A percentile compares a stretch with the other conserved stretches of the same genome.
phyloP scores from a whole-genome alignment of 2,888 invertebrate species.

The Sepioteuthis lessoniana region DNA sequence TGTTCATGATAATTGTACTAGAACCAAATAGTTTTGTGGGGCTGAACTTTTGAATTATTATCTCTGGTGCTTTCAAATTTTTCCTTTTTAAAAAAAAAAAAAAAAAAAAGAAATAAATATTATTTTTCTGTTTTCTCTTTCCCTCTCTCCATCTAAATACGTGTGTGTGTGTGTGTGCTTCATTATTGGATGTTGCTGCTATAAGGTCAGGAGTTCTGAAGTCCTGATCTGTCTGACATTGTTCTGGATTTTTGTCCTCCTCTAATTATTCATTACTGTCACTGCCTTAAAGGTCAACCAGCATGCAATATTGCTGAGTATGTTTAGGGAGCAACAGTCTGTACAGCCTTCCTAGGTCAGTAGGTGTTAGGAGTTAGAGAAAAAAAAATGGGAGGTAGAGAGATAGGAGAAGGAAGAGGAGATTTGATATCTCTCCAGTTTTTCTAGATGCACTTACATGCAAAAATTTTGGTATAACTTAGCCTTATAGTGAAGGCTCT shows the following conservation, averaged over 20 bases:
- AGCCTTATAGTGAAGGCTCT: background rate
- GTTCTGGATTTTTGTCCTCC: slow-evolving; percentile 35
- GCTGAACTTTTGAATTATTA: too few relatives aligned
- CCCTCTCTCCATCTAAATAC: background rate
- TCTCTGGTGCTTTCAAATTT: too few relatives aligned
- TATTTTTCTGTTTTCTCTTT: background rate
- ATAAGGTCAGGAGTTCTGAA: slow-evolving; percentile 41
- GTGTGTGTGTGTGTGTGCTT: background rate
- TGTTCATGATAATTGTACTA: too few relatives aligned
- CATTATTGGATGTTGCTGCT: background rate
- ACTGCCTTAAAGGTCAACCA: slow-evolving; percentile 40
- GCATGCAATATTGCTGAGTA: slow-evolving; percentile 41
- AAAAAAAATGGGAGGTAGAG: background rate
- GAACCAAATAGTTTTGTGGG: too few relatives aligned
- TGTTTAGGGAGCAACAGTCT: background rate
- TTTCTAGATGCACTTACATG: slow-evolving; percentile 33
- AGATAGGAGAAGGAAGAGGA: background rate
- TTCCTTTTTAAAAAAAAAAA: too few relatives aligned
- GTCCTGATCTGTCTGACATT: slow-evolving; percentile 40
- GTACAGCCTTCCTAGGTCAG: background rate
- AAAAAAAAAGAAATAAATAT: too few relatives aligned
- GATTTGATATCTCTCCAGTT: background rate
- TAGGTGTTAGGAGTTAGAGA: background rate
- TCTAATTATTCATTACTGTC: slow-evolving; percentile 45
- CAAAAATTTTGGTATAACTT: slow-evolving; percentile 4